These are phyloP conservation scores for Halisarca cf. caerulea DNA, from an alignment of 37 sponge, comb jelly and placozoan genomes.

Conservation along the genomic window DNA sequence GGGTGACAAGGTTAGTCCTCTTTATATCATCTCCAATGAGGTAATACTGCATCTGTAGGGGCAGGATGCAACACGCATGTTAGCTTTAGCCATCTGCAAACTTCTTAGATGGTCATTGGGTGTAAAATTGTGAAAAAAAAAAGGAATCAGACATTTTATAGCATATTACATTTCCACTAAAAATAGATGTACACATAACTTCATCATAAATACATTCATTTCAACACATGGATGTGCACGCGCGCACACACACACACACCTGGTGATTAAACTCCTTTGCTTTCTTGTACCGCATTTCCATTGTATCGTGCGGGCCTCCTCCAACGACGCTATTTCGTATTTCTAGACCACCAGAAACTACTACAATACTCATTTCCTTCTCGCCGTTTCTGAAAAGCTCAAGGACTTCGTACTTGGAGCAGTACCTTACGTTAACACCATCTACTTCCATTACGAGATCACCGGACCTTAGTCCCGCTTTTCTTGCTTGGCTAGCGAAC, in stretches of 20 bases:
- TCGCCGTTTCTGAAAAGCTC: constrained; percentile 50
- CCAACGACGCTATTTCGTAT: neutral
- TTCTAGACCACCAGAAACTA: constrained; percentile 63
- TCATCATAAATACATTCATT: no score
- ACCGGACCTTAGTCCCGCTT: constrained; percentile 82
- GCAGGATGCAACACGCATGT: no score
- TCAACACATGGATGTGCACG: no score
- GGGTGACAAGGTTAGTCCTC: constrained; percentile 57
- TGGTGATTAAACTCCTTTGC: constrained; percentile 68
- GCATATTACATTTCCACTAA: no score
- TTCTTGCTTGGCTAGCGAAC: constrained; percentile 58
- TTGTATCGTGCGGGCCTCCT: neutral
- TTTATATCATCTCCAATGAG: constrained; percentile 50
- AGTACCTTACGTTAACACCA: constrained; percentile 44
- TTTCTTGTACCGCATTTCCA: constrained; percentile 44
- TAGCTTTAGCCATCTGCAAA: no score
- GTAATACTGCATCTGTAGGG: constrained; percentile 73
- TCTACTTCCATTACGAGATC: constrained; percentile 81
- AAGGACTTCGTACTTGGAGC: constrained; percentile 53
- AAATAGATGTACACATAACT: no score
- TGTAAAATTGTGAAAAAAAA: no score
- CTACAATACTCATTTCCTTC: constrained; percentile 31
- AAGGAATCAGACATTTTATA: no score
- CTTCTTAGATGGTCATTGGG: no score
- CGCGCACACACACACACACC: constrained; percentile 32